Evolutionary conservation across 2,797 vertebrate genomes (phyloP).

Genomic region (Poecilia picta): DNA sequence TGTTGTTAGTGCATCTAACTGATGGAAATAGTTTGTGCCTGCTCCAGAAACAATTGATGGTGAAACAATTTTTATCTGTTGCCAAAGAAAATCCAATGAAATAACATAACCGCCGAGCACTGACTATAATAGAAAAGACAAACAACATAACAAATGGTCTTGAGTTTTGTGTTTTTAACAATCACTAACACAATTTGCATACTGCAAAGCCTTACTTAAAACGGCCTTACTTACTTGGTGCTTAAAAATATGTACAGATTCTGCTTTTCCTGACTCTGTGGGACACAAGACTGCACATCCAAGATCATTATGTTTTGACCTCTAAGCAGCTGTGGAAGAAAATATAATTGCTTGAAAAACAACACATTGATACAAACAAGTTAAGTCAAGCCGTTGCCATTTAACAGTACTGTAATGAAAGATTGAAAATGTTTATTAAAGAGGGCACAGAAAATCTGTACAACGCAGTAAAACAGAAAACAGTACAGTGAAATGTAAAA

Average conservation of each 20-base stretch:
- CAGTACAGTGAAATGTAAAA: background rate
- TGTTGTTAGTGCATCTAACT: conserved; percentile 50
- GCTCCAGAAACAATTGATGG: conserved; percentile 50
- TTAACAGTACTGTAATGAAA: conserved; percentile 2
- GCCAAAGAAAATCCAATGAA: conserved; percentile 51
- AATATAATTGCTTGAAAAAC: conserved; percentile 16
- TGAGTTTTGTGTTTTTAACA: conserved; percentile 9
- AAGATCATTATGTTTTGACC: conserved; percentile 48
- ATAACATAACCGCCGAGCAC: conserved; percentile 30
- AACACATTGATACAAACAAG: conserved; percentile 28
- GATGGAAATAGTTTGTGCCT: conserved; percentile 43
- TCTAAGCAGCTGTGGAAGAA: conserved; percentile 17
- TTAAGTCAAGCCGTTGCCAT: conserved; percentile 13
- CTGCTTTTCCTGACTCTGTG: conserved; percentile 30
- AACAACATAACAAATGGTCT: conserved; percentile 23
- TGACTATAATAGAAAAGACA: conserved; percentile 49
- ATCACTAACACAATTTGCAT: background rate
- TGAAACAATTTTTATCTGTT: conserved; percentile 46
- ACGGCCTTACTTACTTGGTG: conserved; percentile 1
- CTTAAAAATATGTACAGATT: conserved; percentile 19
- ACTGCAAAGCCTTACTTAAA: background rate
- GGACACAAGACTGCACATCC: conserved; percentile 28
- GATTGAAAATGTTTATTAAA: background rate
- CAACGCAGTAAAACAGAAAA: background rate
- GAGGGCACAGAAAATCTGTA: background rate